Evolutionary conservation across 2,797 vertebrate genomes (phyloP), one percentile per base, ranked within the genome.

Genomic region (Catostomus latipinnis): DNA sequence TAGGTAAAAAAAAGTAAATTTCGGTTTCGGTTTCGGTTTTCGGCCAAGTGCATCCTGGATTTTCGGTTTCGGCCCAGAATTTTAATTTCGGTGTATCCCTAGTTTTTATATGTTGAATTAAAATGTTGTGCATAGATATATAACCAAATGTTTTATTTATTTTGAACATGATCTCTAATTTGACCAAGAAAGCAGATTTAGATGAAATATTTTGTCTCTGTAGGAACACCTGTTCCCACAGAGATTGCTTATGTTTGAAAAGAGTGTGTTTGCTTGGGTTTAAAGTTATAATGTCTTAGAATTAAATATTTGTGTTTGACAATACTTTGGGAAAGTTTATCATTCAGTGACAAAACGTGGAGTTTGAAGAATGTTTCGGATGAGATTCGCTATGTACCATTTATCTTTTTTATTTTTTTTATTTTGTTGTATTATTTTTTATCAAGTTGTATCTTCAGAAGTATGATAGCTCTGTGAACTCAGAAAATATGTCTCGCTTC

Each of bases 381-480:
- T 60, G 75, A 16, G n/a, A 54, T 54, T 53, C 52, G 48, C 11
- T 13, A 10, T 71, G 18, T 70, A 69, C 66, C 63, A 71, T 63
- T 70, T 57, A 78, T 70, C 10, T 53, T 66, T n/a, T 69, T 69
- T 4, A 8, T 52, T 18, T 53, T 60, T 62, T 71, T 52, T 18
- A 56, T 53, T 60, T 62, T 71, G 14, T 71, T 71, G 66, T 45
- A 46, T 71, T 48, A 34, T 46, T 43, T 16, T 53, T 52, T 14
- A 48, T 67, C 46, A 16, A 46, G 43, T 46, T 63, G 12, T 49
- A 57, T 34, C 57, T 53, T 62, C 48, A 71, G 48, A 68, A 63
- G 6, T 53, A 48, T 78, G 57, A 71, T 53, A 16, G 76, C 10
- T 53, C 57, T 46, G 16, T 76, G 76, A 54, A 7, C 46, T 78